Percentiles rank a stretch among this genome's conserved stretches.
phyloP scores from a whole-genome alignment of 2,113 vertebrate genomes.

The Colius striatus region DNA sequence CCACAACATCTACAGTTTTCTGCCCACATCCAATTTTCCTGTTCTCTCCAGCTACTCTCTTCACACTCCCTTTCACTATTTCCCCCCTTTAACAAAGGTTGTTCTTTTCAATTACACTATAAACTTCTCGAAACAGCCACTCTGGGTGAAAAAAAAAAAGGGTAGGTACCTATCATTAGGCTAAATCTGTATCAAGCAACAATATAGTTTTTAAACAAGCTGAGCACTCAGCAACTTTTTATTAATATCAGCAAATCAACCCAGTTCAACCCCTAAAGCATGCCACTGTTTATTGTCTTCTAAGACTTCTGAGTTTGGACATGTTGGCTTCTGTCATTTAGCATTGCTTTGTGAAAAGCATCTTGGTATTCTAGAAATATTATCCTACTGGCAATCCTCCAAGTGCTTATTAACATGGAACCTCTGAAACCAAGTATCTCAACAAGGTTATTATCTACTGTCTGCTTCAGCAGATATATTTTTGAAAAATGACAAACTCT shows the following conservation, averaged over 20 bases:
- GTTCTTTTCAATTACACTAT: neutral
- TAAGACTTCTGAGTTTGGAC: neutral
- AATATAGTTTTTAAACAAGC: neutral
- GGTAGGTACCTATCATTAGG: neutral
- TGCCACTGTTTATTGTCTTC: neutral
- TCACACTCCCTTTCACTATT: neutral
- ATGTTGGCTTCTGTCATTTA: neutral
- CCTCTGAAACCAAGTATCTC: neutral
- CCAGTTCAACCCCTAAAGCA: neutral
- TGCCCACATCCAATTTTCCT: neutral
- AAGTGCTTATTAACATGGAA: neutral
- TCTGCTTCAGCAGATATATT: neutral
- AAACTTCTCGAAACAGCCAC: neutral
- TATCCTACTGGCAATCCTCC: neutral
- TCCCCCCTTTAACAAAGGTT: neutral
- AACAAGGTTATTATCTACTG: slow-evolving; percentile 1
- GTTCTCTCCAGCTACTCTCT: neutral
- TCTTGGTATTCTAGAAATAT: neutral
- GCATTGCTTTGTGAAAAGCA: neutral
- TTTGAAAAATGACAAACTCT: neutral
- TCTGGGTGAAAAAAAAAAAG: neutral
- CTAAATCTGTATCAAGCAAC: neutral
- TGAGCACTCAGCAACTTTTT: neutral
- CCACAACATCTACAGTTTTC: neutral
- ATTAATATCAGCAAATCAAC: neutral